Conservation (phyloP, 1,140 invertebrate species). For the Drosophila virilis region DNA sequence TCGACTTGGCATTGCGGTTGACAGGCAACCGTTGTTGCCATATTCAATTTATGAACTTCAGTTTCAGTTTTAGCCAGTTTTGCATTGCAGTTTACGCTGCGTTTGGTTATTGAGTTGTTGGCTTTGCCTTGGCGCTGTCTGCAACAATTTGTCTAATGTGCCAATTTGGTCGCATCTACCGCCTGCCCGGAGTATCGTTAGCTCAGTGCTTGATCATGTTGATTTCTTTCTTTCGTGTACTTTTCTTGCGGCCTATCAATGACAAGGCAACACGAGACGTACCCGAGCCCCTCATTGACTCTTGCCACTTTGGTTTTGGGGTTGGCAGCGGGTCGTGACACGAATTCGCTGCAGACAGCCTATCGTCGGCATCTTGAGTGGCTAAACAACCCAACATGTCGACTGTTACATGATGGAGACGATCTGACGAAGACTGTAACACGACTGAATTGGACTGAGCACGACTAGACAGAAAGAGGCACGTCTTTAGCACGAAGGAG, state of each 20-base stretch:
- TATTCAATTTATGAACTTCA: slow-evolving; percentile 48
- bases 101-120: slow-evolving; percentile 65
- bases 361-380: too few species aligned
- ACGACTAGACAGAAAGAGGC: neutral
- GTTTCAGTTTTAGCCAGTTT: slow-evolving; percentile 30
- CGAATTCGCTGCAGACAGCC: neutral
- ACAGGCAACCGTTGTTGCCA: slow-evolving; percentile 15
- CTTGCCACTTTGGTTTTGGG: neutral
- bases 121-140: slow-evolving; percentile 13
- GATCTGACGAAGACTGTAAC: too few species aligned
- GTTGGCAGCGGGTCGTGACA: slow-evolving; percentile 13
- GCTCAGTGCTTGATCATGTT: slow-evolving; percentile 40
- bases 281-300: neutral
- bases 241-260: slow-evolving; percentile 47
- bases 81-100: slow-evolving; percentile 12
- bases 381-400: too few species aligned
- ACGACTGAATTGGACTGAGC: neutral
- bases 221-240: slow-evolving; percentile 38
- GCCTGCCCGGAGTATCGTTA: slow-evolving; percentile 42
- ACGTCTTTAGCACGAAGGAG: too few species aligned
- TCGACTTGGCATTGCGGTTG: slow-evolving; percentile 21
- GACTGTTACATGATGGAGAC: too few species aligned
- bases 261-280: slow-evolving; percentile 45
- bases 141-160: slow-evolving; percentile 79
- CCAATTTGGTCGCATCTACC: slow-evolving; percentile 63